Evolutionary conservation across 2,888 invertebrate genomes (phyloP).

Genomic region (Ennomos erosarius): DNA sequence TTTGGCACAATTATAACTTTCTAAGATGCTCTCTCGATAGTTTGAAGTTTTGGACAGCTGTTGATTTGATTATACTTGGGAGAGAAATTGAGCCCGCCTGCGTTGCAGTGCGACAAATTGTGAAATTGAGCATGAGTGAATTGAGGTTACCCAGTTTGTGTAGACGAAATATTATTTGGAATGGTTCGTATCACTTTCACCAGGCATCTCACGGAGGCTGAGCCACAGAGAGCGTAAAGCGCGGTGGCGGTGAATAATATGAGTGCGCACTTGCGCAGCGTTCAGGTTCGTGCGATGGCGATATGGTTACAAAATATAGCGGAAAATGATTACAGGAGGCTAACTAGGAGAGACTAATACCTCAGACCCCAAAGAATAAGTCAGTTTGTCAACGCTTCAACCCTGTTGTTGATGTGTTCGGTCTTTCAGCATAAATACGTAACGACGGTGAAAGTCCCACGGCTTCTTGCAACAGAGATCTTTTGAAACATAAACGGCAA

Average conservation of each 20-base stretch:
- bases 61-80: constrained; percentile 12
- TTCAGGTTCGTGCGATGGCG: constrained; percentile 27
- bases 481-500: constrained; percentile 10
- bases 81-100: constrained; percentile 28
- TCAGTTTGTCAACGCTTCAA: too few species aligned
- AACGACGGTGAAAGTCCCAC: constrained; percentile 22
- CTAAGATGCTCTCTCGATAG: constrained; percentile 10
- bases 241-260: constrained; percentile 29
- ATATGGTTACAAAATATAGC: constrained; percentile 34
- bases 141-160: constrained; percentile 56
- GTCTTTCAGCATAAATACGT: constrained; percentile 7
- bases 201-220: constrained; percentile 40
- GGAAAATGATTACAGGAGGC: constrained; percentile 28
- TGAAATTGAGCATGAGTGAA: constrained; percentile 47
- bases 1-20: constrained; percentile 21
- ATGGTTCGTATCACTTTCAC: constrained; percentile 57
- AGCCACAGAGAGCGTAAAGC: constrained; percentile 37
- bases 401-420: background rate
- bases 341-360: too few species aligned
- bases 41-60: constrained; percentile 6
- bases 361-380: too few species aligned
- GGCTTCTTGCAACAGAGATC: background rate
- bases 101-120: constrained; percentile 43
- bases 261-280: constrained; percentile 28
- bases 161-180: constrained; percentile 46